Evolutionary conservation across 2,888 invertebrate genomes (phyloP), one percentile per base, ranked within the genome.

Genomic region (Cacoxenus indagator): DNA sequence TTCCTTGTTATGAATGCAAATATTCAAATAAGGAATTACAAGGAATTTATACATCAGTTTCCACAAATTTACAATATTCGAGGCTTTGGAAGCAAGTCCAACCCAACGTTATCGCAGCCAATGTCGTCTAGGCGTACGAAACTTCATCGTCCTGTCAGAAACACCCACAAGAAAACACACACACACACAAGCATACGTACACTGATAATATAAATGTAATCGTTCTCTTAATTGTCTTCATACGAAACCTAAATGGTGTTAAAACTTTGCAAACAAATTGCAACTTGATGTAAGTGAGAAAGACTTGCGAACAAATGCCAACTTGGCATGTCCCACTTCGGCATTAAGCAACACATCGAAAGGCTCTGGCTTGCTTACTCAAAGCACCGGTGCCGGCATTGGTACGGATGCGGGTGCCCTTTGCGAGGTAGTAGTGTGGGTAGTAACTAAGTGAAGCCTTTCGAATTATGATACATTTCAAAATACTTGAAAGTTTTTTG

Each of bases 161-260:
- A 62, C 45, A 22, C 22, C 4, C 45, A 46, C 27, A 64, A 46
- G 19, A 59, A 4, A 27, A 24, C 9, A 29, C 14, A 24, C 27
- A 24, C 1, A 64, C 26, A 45, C 51, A 51, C 17, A 45, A 14
- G 62, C 17, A 24, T 4, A 48, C 31, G 29, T 5, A 31, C 64
- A 14, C 43, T 76, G 82, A 81, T 80, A 81, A 80, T 81, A 81
- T 81, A 80, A 80, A 80, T 81, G 81, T 80, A 80, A 80, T 80
- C 80, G 80, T 70, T 80, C 73, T 78, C 77, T 78, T 80, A 80
- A 80, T 80, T 80, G 80, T 81, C 80, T 78, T 79, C 82, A 81
- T 79, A 79, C 76, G 82, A 80, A 78, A 78, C 77, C 78, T 78
- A 80, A 80, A 80, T 80, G 80, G 80, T 80, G 80, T 79, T 80